Evolutionary conservation across 1,140 invertebrate genomes (phyloP), one percentile per base, ranked within the genome.

Genomic region (Anastrepha obliqua): DNA sequence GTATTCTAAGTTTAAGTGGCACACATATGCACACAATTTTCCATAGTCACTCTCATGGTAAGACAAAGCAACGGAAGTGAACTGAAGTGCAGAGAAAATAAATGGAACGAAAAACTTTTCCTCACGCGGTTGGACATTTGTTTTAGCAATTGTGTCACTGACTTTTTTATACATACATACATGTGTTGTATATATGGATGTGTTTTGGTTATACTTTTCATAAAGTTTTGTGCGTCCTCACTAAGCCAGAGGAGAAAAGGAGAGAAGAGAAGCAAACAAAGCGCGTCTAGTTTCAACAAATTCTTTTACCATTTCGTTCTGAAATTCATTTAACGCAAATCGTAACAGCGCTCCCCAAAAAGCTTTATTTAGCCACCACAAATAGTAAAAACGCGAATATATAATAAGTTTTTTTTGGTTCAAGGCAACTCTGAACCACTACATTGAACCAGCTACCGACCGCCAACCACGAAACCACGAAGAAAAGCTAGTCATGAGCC

Each of bases 331-430:
- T 39, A 4, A 39, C 2, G 11, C 39, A 13, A 42, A 1, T 67
- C 29, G 29, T 67, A 29, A 55, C 6, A 15, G 39, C 9, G 64
- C 29, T 67, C 11, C 62, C 20, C 51, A 55, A 67, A 42, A 39
- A 67, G 29, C 29, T 29, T 1, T 29, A 29, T 29, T 29, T 29
- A 29, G 29, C 29, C 29, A 29, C 29, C 29, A 29, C 11, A 17
- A 74, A 74, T 3, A 42, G 7, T 47, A 44, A 47, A 74, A 7
- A 51, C 13, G 39, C 42, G 42, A 29, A 47, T 74, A n/a, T 42
- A 47, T 47, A 74, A 81, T 81, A 42, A 81, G n/a, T 81, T 81
- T 81, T 44, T 29, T 3, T 20, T 15, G 6, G 44, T 81, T 81
- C 74, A 81, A 81, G 74, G 74, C 5, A n/a, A 47, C n/a, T 5